phyloP scores from a whole-genome alignment of 2,888 invertebrate genomes.

The Cerceris rybyensis region DNA sequence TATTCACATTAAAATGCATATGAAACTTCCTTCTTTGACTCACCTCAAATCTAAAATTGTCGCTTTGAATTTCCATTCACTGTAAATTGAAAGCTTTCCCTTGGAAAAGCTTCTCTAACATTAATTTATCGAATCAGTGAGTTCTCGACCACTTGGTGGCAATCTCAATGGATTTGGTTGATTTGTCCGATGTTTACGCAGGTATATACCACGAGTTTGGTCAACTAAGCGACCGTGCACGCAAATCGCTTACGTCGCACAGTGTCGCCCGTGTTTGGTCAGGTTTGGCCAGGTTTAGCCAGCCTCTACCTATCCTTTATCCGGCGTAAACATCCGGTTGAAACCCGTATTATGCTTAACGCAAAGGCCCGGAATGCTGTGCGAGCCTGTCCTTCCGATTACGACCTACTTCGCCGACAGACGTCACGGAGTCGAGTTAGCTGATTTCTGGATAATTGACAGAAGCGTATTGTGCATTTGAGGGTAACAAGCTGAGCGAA shows the following conservation, averaged over 20 bases:
- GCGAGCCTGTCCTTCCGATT: constrained; percentile 1
- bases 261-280: constrained; percentile 26
- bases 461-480: background rate
- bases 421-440: background rate
- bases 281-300: constrained; percentile 22
- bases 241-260: constrained; percentile 46
- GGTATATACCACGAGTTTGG: constrained; percentile 22
- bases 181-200: constrained; percentile 36
- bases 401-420: constrained; percentile 12
- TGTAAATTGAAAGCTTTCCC: no score
- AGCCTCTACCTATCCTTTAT: constrained; percentile 20
- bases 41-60: no score
- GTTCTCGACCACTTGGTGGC: constrained; percentile 35
- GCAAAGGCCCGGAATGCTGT: constrained; percentile 15
- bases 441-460: background rate
- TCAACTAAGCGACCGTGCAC: constrained; percentile 40
- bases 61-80: no score
- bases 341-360: constrained; percentile 32
- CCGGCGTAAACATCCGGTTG: constrained; percentile 44
- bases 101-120: background rate
- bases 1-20: no score
- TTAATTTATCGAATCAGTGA: constrained; percentile 27
- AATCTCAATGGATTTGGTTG: constrained; percentile 9
- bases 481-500: background rate
- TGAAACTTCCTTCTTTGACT: no score